Evolutionary conservation across 2,888 invertebrate genomes (phyloP).

Genomic region (Notodonta ziczac): DNA sequence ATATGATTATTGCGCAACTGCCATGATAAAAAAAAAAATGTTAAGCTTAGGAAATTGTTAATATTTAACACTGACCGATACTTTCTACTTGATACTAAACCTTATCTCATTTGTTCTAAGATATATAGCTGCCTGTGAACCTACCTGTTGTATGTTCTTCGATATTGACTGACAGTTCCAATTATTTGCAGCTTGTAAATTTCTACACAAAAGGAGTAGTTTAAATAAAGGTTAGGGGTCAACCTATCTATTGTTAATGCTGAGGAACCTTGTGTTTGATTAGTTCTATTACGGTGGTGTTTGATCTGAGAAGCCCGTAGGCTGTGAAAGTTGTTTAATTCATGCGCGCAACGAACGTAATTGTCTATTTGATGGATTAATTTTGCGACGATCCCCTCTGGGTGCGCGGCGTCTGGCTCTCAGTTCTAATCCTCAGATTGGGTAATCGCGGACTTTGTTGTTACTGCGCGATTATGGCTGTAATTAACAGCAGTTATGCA

Average conservation of each 20-base stretch:
- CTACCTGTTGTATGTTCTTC: conserved; percentile 8
- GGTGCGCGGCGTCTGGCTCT: conserved; percentile 14
- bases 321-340: conserved; percentile 48
- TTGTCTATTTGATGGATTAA: conserved; percentile 30
- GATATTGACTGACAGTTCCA: conserved; percentile 34
- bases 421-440: conserved; percentile 12
- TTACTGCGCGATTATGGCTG: conserved; percentile 20
- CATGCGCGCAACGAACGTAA: conserved; percentile 26
- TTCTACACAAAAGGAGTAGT: conserved; percentile 20
- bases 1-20: neutral
- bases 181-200: conserved; percentile 31
- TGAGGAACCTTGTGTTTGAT: conserved; percentile 50
- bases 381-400: conserved; percentile 27
- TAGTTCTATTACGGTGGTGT: conserved; percentile 44
- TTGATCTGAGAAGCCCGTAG: conserved; percentile 42
- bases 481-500: conserved; percentile 37
- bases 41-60: neutral
- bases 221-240: conserved; percentile 39
- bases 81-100: neutral
- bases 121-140: neutral
- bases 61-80: neutral
- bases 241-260: conserved; percentile 41
- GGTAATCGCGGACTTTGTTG: conserved; percentile 25
- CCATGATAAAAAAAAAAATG: neutral
- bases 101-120: neutral